A percentile compares a stretch with the other conserved stretches of the same genome.
phyloP scores from a whole-genome alignment of 2,888 invertebrate genomes.

The Drosophila tripunctata region DNA sequence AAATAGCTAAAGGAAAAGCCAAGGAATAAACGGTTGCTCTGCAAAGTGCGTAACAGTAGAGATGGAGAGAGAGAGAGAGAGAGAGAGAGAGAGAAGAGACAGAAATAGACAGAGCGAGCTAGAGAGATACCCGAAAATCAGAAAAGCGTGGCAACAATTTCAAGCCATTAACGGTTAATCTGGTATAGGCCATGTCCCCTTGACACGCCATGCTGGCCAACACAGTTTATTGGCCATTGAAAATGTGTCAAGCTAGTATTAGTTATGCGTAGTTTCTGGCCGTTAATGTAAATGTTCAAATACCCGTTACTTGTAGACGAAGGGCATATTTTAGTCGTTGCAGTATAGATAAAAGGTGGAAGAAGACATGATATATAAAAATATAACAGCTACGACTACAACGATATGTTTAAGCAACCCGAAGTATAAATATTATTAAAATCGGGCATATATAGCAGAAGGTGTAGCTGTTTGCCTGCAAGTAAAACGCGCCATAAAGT shows the following conservation, averaged over 20 bases:
- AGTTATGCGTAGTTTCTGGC: constrained; percentile 33
- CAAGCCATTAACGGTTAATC: constrained; percentile 73
- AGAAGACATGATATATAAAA: too few relatives aligned
- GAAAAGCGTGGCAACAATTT: constrained; percentile 70
- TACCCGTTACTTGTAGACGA: background rate
- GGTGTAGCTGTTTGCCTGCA: too few relatives aligned
- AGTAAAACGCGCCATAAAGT: too few relatives aligned
- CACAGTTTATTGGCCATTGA: constrained; percentile 41
- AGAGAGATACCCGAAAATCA: constrained; percentile 54
- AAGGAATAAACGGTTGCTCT: constrained; percentile 6
- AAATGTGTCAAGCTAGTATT: constrained; percentile 41
- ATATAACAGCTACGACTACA: background rate
- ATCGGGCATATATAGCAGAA: too few relatives aligned
- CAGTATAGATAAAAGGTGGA: too few relatives aligned
- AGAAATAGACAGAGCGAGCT: background rate
- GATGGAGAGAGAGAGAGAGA: constrained; percentile 21
- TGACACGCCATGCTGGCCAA: background rate
- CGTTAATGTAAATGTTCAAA: background rate
- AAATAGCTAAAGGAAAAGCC: constrained; percentile 36
- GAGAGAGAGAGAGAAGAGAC: constrained; percentile 8
- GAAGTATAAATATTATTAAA: too few relatives aligned
- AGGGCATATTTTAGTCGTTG: too few relatives aligned
- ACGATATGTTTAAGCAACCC: too few relatives aligned
- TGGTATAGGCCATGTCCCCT: constrained; percentile 30
- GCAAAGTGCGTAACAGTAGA: constrained; percentile 45